Evolutionary conservation across 2,113 vertebrate species (phyloP).

Genomic region (Hippocampus guttulatus): DNA sequence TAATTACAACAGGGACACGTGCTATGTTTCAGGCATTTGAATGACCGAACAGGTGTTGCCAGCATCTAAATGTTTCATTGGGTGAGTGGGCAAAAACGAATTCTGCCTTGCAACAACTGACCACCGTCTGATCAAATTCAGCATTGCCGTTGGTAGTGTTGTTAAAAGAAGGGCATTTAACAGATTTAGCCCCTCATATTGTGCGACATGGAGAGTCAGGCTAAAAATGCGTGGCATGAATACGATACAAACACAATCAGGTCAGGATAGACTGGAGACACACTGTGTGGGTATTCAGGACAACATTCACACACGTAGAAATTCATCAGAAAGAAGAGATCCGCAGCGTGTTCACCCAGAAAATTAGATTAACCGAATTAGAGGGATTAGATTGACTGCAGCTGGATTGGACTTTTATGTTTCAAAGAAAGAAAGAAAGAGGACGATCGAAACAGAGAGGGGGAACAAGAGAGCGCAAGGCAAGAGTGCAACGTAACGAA

Average conservation of each 20-base stretch:
- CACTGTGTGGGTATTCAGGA: constrained; percentile 6
- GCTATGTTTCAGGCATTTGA: background rate
- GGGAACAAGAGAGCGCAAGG: background rate
- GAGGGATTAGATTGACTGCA: constrained; percentile 63
- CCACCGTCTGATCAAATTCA: background rate
- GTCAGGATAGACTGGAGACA: constrained; percentile 22
- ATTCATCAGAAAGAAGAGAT: constrained; percentile 22
- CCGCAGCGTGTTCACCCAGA: constrained; percentile 54
- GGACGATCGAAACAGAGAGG: constrained; percentile 27
- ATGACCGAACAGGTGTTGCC: background rate
- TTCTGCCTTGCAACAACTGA: background rate
- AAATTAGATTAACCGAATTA: constrained; percentile 68
- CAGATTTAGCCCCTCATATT: background rate
- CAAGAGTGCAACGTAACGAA: constrained; percentile 9
- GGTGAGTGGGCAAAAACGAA: background rate
- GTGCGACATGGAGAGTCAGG: background rate
- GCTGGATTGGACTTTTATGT: constrained; percentile 48
- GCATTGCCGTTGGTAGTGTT: too few relatives aligned
- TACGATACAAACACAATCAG: background rate
- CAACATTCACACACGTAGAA: background rate
- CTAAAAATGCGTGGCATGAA: background rate
- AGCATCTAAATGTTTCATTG: too few relatives aligned
- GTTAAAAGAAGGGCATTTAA: too few relatives aligned
- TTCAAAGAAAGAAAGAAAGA: constrained; percentile 35
- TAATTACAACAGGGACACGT: background rate